Evolutionary conservation across 2,797 vertebrate genomes (phyloP).

Genomic region (Sebastes minor): DNA sequence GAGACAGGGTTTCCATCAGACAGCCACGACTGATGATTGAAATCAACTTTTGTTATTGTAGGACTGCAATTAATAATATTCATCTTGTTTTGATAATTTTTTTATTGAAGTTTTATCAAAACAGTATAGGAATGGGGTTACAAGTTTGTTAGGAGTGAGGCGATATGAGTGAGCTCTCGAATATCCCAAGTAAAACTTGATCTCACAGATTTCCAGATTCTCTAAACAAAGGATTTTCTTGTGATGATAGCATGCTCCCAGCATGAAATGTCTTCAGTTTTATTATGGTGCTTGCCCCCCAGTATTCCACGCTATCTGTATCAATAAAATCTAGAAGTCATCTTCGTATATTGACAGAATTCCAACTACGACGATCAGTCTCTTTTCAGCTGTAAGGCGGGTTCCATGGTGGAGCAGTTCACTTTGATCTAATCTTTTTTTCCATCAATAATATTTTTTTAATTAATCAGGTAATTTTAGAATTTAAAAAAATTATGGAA

Average conservation of each 20-base stretch:
- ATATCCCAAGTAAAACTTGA: background rate
- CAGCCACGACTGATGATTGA: background rate
- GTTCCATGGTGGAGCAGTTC: background rate
- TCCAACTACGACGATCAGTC: background rate
- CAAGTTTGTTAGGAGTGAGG: background rate
- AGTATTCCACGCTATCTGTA: background rate
- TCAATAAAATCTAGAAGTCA: slow-evolving; percentile 15
- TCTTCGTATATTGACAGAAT: slow-evolving; percentile 33
- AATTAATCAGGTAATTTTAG: background rate
- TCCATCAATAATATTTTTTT: background rate
- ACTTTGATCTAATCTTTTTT: background rate
- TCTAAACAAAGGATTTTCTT: background rate
- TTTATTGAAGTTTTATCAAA: background rate
- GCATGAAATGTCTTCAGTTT: background rate
- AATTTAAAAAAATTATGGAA: background rate
- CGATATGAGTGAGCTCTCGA: background rate
- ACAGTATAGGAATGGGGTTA: background rate
- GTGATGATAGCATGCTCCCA: background rate
- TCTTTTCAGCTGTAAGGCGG: slow-evolving; percentile 11
- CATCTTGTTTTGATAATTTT: background rate
- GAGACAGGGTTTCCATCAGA: background rate
- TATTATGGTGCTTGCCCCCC: background rate
- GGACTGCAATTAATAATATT: background rate
- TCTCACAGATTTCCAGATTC: background rate
- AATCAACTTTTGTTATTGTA: background rate